Evolutionary conservation across 53 echinoderm and acorn worm species (phyloP).

Genomic region (Antedon mediterranea): DNA sequence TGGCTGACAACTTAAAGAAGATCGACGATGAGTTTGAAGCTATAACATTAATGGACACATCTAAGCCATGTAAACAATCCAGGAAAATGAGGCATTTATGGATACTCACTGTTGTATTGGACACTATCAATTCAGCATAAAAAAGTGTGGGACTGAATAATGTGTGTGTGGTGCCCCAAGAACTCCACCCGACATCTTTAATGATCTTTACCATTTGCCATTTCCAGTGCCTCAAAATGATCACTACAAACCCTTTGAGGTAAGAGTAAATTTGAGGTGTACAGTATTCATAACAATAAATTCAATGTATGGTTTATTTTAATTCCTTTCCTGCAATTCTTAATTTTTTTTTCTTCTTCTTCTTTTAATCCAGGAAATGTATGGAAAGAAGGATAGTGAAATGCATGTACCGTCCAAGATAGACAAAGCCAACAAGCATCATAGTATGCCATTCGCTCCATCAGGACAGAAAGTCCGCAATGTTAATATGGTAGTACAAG

Average conservation of each 20-base stretch:
- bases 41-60: neutral
- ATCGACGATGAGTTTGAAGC: conserved; percentile 21
- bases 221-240: conserved; percentile 3
- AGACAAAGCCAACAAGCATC: conserved; percentile 12
- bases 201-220: conserved; percentile 11
- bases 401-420: conserved; percentile 24
- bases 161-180: conserved; percentile 12
- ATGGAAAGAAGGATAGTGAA: conserved; percentile 23
- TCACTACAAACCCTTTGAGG: too few species aligned
- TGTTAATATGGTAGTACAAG: conserved; percentile 38
- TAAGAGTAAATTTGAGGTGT: too few species aligned
- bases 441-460: conserved; percentile 36
- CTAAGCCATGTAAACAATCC: conserved; percentile 7
- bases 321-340: too few species aligned
- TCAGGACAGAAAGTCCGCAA: conserved; percentile 17
- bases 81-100: conserved; percentile 3
- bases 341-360: too few species aligned
- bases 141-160: neutral
- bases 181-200: neutral
- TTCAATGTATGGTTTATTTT: too few species aligned
- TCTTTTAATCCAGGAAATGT: conserved; percentile 11
- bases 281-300: too few species aligned
- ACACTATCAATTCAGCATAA: conserved; percentile 15
- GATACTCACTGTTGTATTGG: neutral
- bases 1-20: conserved; percentile 2